Evolutionary conservation across 1,140 invertebrate species (phyloP), one percentile per base, ranked within the genome.

Genomic region (Macrostomum lignano): DNA sequence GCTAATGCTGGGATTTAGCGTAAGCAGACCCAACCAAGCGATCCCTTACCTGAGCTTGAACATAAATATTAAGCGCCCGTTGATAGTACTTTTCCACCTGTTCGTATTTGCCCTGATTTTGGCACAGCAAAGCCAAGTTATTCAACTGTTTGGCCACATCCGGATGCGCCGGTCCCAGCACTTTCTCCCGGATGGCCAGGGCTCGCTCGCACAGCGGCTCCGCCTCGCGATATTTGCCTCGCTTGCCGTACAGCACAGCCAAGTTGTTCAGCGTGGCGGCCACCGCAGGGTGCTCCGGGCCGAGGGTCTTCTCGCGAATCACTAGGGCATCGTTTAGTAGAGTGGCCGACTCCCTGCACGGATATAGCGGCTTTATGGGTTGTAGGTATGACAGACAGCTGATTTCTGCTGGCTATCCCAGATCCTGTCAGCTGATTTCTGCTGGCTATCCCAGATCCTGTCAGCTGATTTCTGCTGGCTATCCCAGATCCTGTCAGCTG

Each of bases 91-190:
- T 47, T 40, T 65, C 63, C 15, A 57, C 62, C 51, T 64, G 60
- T 40, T 64, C 58, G 48, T 60, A 63, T 47, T 62, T 57, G 36
- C 56, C 60, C 59, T 88, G 82, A 60, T 93, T 91, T 55, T 91
- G 88, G 60, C 88, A 98, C 15, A 98, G 67, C 25, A 98, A 64
- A 13, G 91, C 91, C 25, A 98, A 67, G 62, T 98, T 98, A 58
- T 98, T 98, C 34, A 98, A 63, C 55, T 98, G 91, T 56, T 98
- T 98, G 21, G 88, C 91, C 25, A 98, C 88, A 61, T 98, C 88
- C 23, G 91, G 88, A 64, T 98, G 88, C 58, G 94, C 82, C 47
- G 73, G 71, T 11, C 91, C 91, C 7, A 96, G 64, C 33, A 64
- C 84, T 45, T 91, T 88, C 62, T 96, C 86, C 44, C 88, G 69